Base-by-base conservation (phyloP, 2,888 invertebrate genomes). In the Autographa gamma region DNA sequence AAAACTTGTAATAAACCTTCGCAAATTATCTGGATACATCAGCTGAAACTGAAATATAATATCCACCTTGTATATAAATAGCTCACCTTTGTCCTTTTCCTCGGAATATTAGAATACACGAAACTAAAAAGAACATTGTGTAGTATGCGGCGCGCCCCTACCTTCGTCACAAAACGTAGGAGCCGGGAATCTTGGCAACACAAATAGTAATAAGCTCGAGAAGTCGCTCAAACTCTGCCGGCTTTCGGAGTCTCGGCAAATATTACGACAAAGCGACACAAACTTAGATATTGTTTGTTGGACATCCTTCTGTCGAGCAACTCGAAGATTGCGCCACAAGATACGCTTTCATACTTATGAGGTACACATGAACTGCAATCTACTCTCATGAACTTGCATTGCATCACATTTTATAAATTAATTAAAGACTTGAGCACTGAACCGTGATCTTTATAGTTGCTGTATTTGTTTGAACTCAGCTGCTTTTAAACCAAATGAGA, bases 121-220 rank as follows among this genome's bases (percentile, higher is more conserved):
- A 31, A 54, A 48, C 64, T 32, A 19, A 76, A 71, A 75, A 65
- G 64, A 60, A 58, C 56, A 67, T 66, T 69, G 59, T 9, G 58
- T 71, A 14, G 16, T 16, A 67, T 16, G 48, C 48, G 7, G 31
- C 13, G 41, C 16, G 54, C 43, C 65, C 54, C 54, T 58, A 77
- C 77, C 77, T 88, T 85, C 82, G 84, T 87, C 85, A 84, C 77
- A 76, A 85, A 85, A 85, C 84, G 82, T 85, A 83, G 81, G 79
- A 87, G 84, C 82, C 82, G 85, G 79, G 86, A 82, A 85, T 90
- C 87, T 91, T 90, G 87, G 89, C 88, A 92, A 93, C 91, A 91
- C 93, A 93, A 93, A 93, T 92, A 93, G 93, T 93, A 93, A 93
- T 94, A 93, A 93, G 93, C 91, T 89, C 78, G 88, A 86, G 90